These are phyloP conservation scores for Oncorhynchus gorbuscha DNA, from an alignment of 2,113 vertebrate genomes.

Conservation along the genomic window DNA sequence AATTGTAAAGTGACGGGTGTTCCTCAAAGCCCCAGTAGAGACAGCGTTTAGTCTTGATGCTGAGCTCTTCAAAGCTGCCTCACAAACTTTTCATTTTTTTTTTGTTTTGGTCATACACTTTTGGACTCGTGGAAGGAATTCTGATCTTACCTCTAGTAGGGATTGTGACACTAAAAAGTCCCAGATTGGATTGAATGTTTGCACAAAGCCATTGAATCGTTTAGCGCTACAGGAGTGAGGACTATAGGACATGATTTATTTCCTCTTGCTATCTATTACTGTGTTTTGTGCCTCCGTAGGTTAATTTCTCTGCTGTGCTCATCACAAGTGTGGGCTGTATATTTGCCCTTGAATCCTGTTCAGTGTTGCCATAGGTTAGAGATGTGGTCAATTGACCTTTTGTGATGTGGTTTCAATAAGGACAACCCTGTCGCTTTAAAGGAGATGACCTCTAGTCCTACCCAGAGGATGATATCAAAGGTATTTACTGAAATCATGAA, in stretches of 20 bases:
- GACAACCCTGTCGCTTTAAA: conserved; percentile 47
- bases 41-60: conserved; percentile 2
- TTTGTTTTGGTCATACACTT: not conserved
- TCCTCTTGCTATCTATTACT: conserved; percentile 42
- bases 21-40: conserved; percentile 26
- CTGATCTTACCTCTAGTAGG: conserved; percentile 43
- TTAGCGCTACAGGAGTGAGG: not conserved
- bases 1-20: conserved; percentile 68
- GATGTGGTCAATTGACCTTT: conserved; percentile 37
- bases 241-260: not conserved
- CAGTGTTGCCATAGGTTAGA: conserved; percentile 25
- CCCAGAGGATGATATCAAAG: conserved; percentile 56
- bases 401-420: conserved; percentile 25
- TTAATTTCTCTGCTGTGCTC: conserved; percentile 44
- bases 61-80: conserved; percentile 19
- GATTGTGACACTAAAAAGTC: conserved; percentile 17
- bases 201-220: conserved; percentile 20
- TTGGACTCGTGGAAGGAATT: conserved; percentile 10
- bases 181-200: conserved; percentile 40
- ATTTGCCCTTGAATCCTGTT: conserved; percentile 32
- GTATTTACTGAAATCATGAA: conserved; percentile 43
- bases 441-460: conserved; percentile 37
- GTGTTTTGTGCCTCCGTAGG: conserved; percentile 65
- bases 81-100: conserved; percentile 34
- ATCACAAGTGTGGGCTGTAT: conserved; percentile 55